These are phyloP conservation scores for Euproctis similis DNA, from an alignment of 2,888 invertebrate genomes.

Conservation along the genomic window DNA sequence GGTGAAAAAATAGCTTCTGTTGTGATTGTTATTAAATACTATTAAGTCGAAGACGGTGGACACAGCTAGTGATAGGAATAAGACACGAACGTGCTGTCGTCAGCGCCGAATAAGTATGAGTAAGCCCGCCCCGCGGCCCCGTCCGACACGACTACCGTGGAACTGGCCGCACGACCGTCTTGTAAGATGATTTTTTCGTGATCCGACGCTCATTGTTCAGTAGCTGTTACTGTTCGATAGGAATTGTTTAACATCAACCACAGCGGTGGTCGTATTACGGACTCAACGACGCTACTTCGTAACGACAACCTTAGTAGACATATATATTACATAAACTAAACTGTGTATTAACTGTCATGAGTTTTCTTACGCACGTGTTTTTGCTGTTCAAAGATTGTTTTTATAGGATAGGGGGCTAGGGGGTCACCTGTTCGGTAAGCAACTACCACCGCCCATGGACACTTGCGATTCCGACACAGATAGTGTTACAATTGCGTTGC, in stretches of 20 bases:
- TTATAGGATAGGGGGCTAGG: not conserved
- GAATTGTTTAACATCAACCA: constrained; percentile 56
- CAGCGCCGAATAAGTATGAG: not conserved
- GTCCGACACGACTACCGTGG: constrained; percentile 58
- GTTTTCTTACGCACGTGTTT: not conserved
- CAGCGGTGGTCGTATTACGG: constrained; percentile 36
- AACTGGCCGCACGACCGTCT: constrained; percentile 55
- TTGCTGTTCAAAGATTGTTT: too few relatives aligned
- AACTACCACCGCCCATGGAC: too few relatives aligned
- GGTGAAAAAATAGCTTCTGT: too few relatives aligned
- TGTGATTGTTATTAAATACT: too few relatives aligned
- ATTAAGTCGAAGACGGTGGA: too few relatives aligned
- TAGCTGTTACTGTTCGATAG: constrained; percentile 65
- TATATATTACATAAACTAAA: too few relatives aligned
- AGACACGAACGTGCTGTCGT: constrained; percentile 15
- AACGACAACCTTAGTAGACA: not conserved
- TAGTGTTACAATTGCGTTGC: too few relatives aligned
- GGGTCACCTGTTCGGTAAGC: too few relatives aligned
- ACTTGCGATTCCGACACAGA: too few relatives aligned
- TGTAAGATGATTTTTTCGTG: constrained; percentile 75
- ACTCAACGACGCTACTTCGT: not conserved
- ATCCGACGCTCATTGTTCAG: constrained; percentile 71
- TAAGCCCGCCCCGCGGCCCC: constrained; percentile 12
- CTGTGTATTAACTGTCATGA: not conserved
- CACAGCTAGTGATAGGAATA: too few relatives aligned